A percentile compares a stretch with the other conserved stretches of the same genome.
These are phyloP conservation scores for Trichechus manatus DNA, from an alignment of 2,113 vertebrate genomes.

Conservation along the genomic window DNA sequence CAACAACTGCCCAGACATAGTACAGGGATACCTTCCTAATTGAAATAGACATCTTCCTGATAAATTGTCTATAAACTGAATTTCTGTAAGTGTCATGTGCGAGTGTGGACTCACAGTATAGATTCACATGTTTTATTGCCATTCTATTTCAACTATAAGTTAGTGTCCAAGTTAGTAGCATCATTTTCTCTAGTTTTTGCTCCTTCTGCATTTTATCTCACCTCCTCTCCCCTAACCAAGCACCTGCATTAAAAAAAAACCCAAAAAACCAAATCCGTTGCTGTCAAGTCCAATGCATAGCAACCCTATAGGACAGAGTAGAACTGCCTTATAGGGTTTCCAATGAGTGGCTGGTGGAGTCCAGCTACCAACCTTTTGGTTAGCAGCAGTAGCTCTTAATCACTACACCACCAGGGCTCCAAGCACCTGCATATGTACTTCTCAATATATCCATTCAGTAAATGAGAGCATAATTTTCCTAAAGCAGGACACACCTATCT, in stretches of 20 bases:
- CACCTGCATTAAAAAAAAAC: neutral
- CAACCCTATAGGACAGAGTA: no score
- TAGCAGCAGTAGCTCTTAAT: no score
- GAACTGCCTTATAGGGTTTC: no score
- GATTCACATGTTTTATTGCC: neutral
- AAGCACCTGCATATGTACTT: neutral
- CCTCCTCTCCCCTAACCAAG: neutral
- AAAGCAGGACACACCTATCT: conserved; percentile 23
- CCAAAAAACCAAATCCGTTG: no score
- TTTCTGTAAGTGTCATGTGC: neutral
- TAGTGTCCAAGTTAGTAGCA: neutral
- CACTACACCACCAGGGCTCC: no score
- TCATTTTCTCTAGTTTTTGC: neutral
- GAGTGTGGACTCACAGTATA: neutral
- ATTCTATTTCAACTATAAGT: conserved; percentile 3
- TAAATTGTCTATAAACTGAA: neutral
- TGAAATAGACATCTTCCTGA: neutral
- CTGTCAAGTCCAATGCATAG: no score
- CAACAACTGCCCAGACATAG: neutral
- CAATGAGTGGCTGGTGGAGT: no score
- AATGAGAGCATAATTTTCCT: neutral
- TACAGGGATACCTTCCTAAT: neutral
- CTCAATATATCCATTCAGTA: neutral
- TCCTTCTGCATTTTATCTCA: neutral
- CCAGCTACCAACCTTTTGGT: no score